Base-by-base conservation (phyloP, 2,888 invertebrate species). In the Cephus pulcher region DNA sequence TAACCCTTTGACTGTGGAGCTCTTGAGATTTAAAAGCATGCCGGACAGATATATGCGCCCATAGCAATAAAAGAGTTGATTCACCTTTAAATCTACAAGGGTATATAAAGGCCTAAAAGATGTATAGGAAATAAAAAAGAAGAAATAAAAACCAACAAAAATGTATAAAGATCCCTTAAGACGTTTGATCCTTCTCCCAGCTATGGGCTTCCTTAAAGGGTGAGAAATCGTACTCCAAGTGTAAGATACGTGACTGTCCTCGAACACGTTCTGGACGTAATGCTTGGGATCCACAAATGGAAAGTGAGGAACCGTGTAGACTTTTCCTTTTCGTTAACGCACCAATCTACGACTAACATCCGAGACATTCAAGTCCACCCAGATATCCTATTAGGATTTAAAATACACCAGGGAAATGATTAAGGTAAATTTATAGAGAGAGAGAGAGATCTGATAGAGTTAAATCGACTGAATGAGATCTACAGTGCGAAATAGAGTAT, bases 281-380 rank as follows among this genome's bases (percentile, higher is more conserved):
- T 83, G 80, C 82, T 83, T 83, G 81, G 79, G 81, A 79, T 74
- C 34, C 68, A 70, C 69, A 74, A 80, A 71, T 68, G 68, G 76
- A 80, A 83, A 83, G 80, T 80, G 82, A 80, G 79, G 83, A 85
- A 83, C 80, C 82, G 68, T 83, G 84, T 84, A 80, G 78, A 73
- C 78, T 77, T 75, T 76, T 76, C 74, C 75, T 35, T 79, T 75
- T 56, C 9, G 23, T 56, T 23, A 56, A 56, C 23, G 23, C 56
- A 56, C 56, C 56, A 56, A 23, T 23, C 56, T 9, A 23, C 56
- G 56, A 56, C 23, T 23, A 56, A 23, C 56, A 56, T 23, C 23
- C 23, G 9, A 56, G 9, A 56, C 56, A 23, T 23, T 15, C 40
- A 23, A 56, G 23, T 56, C 37, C 37, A 37, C 4, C 37, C 1